Conservation (phyloP, 2,888 invertebrate genomes). For the Calliopum simillimum region DNA sequence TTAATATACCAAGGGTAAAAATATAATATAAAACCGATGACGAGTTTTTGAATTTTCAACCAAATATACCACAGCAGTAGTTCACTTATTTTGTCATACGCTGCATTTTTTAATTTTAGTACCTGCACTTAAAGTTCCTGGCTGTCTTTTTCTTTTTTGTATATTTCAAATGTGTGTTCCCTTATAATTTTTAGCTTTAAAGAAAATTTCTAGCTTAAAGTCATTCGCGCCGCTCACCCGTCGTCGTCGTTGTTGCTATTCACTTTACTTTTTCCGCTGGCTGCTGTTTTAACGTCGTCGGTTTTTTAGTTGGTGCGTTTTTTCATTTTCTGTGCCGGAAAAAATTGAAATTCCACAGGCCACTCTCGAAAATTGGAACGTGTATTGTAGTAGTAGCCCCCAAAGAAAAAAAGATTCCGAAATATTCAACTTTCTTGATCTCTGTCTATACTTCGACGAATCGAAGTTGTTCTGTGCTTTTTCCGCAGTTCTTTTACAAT, state of each 20-base stretch:
- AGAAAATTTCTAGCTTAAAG: constrained; percentile 20
- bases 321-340: constrained; percentile 28
- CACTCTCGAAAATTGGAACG: constrained; percentile 34
- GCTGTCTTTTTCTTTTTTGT: not conserved
- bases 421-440: constrained; percentile 7
- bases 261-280: constrained; percentile 18
- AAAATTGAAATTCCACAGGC: constrained; percentile 40
- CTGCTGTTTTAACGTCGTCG: constrained; percentile 12
- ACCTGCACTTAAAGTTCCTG: not conserved
- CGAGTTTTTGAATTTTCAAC: not conserved
- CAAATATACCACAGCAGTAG: not conserved
- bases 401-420: constrained; percentile 30
- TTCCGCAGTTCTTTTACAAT: constrained; percentile 39
- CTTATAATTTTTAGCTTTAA: not conserved
- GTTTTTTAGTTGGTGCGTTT: not conserved
- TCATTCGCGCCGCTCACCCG: constrained; percentile 28
- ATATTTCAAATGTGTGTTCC: not conserved
- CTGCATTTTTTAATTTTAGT: not conserved
- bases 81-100: constrained; percentile 5
- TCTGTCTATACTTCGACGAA: not conserved
- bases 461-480: constrained; percentile 12
- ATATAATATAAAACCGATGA: not conserved
- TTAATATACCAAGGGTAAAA: not conserved
- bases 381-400: constrained; percentile 9
- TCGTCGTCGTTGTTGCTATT: constrained; percentile 5